phyloP scores from a whole-genome alignment of 2,113 vertebrate genomes.

The Dolichotis patagonum region DNA sequence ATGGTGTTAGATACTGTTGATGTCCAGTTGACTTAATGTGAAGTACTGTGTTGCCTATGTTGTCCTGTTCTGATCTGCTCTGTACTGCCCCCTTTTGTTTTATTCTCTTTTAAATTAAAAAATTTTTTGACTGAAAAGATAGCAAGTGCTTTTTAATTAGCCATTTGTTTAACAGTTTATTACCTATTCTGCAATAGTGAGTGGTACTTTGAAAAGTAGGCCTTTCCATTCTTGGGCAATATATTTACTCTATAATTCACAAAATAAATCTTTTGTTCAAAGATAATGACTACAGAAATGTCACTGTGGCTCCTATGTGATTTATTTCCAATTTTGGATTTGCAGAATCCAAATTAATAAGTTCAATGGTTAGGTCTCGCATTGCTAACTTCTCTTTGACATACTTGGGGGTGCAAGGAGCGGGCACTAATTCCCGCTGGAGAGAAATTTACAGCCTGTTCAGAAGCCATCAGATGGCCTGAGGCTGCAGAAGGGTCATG shows the following conservation, averaged over 20 bases:
- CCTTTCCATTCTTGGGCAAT: neutral
- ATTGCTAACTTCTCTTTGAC: constrained; percentile 1
- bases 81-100: no score
- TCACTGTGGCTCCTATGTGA: neutral
- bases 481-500: neutral
- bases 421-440: neutral
- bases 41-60: no score
- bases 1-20: no score
- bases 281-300: neutral
- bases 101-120: no score
- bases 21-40: no score
- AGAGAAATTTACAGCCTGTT: neutral
- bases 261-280: constrained; percentile 40
- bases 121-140: neutral
- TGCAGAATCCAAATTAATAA: neutral
- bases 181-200: constrained; percentile 45
- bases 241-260: constrained; percentile 50
- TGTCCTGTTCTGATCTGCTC: no score
- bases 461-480: neutral
- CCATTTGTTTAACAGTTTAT: neutral
- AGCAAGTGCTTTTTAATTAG: neutral
- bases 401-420: neutral
- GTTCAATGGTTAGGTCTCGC: neutral
- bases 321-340: constrained; percentile 33
- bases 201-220: neutral